Percentiles rank a stretch among this genome's conserved stretches.
Evolutionary conservation across 1,140 invertebrate species (phyloP).

Genomic region (Pseudomyrmex dendroicus): DNA sequence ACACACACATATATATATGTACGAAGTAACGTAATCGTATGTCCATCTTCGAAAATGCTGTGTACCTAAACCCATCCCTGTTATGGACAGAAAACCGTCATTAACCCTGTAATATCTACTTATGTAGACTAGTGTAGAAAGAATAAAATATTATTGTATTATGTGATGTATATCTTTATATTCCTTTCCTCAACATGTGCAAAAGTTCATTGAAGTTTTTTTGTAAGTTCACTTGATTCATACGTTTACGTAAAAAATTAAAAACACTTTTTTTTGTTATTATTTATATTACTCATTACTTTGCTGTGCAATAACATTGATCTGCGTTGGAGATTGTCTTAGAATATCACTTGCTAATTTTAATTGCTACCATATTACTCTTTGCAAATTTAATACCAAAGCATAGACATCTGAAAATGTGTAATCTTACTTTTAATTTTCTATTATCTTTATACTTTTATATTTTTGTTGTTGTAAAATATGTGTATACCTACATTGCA

Average conservation of each 20-base stretch:
- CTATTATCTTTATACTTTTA: not conserved
- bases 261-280: not conserved
- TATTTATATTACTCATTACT: not conserved
- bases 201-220: not conserved
- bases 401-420: not conserved
- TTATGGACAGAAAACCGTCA: slow-evolving; percentile 73
- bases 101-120: slow-evolving; percentile 65
- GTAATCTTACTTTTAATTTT: not conserved
- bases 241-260: not conserved
- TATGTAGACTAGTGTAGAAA: slow-evolving; percentile 76
- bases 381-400: not conserved
- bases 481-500: too few relatives aligned
- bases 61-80: slow-evolving; percentile 76
- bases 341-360: too few relatives aligned
- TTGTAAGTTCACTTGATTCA: too few relatives aligned
- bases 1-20: not conserved
- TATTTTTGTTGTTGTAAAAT: too few relatives aligned
- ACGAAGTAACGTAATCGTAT: slow-evolving; percentile 64
- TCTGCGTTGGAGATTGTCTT: too few relatives aligned
- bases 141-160: slow-evolving; percentile 81
- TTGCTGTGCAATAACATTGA: too few relatives aligned
- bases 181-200: not conserved
- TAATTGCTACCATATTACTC: not conserved
- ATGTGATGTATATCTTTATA: slow-evolving; percentile 9
- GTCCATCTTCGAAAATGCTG: slow-evolving; percentile 55